Conservation (phyloP, 2,113 vertebrate genomes). For the Nymphicus hollandicus region DNA sequence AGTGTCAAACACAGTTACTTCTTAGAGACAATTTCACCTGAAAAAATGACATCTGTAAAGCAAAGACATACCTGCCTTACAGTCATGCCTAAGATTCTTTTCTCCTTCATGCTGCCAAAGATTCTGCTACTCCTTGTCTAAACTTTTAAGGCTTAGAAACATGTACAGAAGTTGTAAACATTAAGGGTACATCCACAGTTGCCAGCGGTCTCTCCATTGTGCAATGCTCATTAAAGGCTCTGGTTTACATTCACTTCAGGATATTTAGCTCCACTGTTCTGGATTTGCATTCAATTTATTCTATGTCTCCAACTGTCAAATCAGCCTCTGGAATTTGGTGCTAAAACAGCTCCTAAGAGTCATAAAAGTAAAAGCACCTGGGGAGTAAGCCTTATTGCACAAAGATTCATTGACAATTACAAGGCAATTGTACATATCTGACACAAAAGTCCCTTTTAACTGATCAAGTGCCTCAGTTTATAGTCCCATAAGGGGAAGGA, state of each 20-base stretch:
- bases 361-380: not conserved
- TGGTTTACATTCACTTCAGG: not conserved
- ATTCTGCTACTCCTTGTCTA: not conserved
- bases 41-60: not conserved
- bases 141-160: not conserved
- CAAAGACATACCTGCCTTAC: not conserved
- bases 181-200: not conserved
- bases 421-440: not conserved
- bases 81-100: not conserved
- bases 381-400: not conserved
- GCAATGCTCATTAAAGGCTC: not conserved
- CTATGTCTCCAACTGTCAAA: not conserved
- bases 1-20: not conserved
- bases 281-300: not conserved
- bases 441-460: not conserved
- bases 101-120: not conserved
- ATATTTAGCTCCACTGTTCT: not conserved
- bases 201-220: not conserved
- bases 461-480: not conserved
- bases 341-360: not conserved
- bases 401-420: not conserved
- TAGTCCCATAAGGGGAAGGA: rapidly evolving
- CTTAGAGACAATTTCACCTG: not conserved
- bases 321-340: not conserved
- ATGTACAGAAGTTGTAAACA: not conserved